Base-by-base conservation (phyloP, 2,888 invertebrate genomes). In the Therioaphis trifolii region DNA sequence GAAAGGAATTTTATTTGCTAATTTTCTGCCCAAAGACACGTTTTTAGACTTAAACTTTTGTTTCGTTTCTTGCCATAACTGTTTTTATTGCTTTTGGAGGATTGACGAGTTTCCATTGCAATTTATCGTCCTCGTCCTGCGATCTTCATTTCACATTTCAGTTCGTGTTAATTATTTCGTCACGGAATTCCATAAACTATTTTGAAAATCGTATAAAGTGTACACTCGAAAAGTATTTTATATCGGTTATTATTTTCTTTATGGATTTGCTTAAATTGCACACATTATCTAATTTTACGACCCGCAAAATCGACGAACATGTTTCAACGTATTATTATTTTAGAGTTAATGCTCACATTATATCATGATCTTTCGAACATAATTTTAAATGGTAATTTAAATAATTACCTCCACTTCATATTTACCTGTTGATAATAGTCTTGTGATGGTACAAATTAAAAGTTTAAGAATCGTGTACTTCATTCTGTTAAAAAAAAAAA, bases 211-310 rank as follows among this genome's bases (percentile, higher is more conserved):
- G 2, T 40, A 43, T 24, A 43, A 46, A 69, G 40, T 58, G 21
- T 40, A 58, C 24, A n/a, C 35, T 21, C 35, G 12, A 5, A 58
- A 75, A 58, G 15, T 58, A 58, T 40, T 21, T 40, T 21, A 75
- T 75, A 24, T 12, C 2, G 24, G 58, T 75, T 43, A 24, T 58
- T 58, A 58, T 75, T 40, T 75, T 55, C 35, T 43, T 12, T 4
- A 29, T 21, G 21, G 14, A 35, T 52, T 55, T 35, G 55, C 72
- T 52, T 55, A 21, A 75, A 55, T 21, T 55, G 55, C 40, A 55
- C 55, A 14, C 27, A 43, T 76, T 46, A 76, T 49, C 4, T 68
- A 78, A 40, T 68, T 68, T 52, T 52, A 78, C 24, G 24, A 78
- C 68, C 52, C 3, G 24, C 18, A 35, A 52, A 68, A 68, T 68